A percentile compares a stretch with the other conserved stretches of the same genome.
Conservation (phyloP, 2,888 invertebrate species). For the Hyppa rectilinea region DNA sequence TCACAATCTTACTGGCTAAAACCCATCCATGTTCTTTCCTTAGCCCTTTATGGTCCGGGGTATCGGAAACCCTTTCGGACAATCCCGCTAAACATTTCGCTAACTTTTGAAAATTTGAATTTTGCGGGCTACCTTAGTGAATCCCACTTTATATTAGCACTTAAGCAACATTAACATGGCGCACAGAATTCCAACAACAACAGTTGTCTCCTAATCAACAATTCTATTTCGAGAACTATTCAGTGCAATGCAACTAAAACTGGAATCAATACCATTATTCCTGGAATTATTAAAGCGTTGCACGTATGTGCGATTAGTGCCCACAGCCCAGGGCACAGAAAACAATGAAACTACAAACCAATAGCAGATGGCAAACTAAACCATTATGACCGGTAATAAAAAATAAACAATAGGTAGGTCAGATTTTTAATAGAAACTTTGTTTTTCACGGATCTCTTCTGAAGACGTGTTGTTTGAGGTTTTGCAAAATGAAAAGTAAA, state of each 20-base stretch:
- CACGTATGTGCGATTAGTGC: constrained; percentile 59
- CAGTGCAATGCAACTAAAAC: background rate
- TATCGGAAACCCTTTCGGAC: too few relatives aligned
- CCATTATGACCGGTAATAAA: constrained; percentile 30
- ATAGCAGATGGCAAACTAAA: constrained; percentile 39
- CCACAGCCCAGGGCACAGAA: constrained; percentile 34
- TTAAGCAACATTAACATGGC: background rate
- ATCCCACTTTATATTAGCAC: too few relatives aligned
- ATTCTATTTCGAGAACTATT: background rate
- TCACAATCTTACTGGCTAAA: too few relatives aligned
- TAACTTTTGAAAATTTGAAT: too few relatives aligned
- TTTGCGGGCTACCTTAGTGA: too few relatives aligned
- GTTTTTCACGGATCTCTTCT: background rate
- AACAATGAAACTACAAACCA: constrained; percentile 50
- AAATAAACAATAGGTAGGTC: constrained; percentile 18
- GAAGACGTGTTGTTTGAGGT: background rate
- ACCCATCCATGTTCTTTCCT: too few relatives aligned
- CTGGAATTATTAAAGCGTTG: constrained; percentile 43
- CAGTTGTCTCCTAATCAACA: background rate
- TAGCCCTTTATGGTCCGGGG: too few relatives aligned
- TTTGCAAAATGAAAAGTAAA: background rate
- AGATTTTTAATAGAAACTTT: background rate
- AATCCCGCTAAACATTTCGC: too few relatives aligned
- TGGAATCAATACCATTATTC: constrained; percentile 28
- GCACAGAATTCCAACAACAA: background rate